Evolutionary conservation across 2,113 vertebrate species (phyloP).

Genomic region (Rynchops niger): DNA sequence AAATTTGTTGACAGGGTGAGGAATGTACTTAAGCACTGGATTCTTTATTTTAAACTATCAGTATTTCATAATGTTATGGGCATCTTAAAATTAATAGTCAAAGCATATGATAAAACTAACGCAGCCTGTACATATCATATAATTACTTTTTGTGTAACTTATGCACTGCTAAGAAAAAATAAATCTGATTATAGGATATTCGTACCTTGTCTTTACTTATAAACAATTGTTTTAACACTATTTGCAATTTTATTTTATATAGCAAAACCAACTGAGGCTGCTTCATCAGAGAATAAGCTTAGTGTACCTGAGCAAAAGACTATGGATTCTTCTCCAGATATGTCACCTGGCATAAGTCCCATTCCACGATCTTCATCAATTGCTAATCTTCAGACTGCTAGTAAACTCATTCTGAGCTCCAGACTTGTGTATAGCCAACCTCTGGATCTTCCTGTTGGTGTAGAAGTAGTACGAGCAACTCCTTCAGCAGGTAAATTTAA

Average conservation of each 20-base stretch:
- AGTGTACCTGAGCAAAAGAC: conserved; percentile 79
- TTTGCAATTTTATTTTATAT: not conserved
- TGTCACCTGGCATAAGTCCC: conserved; percentile 80
- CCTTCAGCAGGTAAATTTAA: conserved; percentile 89
- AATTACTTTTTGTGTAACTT: not conserved
- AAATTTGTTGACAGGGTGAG: not conserved
- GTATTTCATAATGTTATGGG: not conserved
- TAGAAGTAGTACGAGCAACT: conserved; percentile 94
- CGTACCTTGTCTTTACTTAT: not conserved
- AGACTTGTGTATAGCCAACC: conserved; percentile 90
- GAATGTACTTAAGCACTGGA: not conserved
- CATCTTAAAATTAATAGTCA: not conserved
- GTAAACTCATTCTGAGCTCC: conserved; percentile 96
- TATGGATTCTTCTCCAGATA: conserved; percentile 86
- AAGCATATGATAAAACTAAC: not conserved
- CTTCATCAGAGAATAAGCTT: conserved; percentile 83
- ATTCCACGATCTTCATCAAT: conserved; percentile 93
- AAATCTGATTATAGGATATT: not conserved
- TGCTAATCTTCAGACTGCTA: conserved; percentile 95
- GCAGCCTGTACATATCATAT: not conserved
- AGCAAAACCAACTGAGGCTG: conserved; percentile 71
- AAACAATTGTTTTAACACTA: not conserved
- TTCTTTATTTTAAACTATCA: not conserved
- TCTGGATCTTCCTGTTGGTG: conserved; percentile 87
- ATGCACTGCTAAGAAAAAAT: not conserved